Evolutionary conservation across 2,888 invertebrate genomes (phyloP), one percentile per base, ranked within the genome.

Genomic region (Drosophila vallismaia): DNA sequence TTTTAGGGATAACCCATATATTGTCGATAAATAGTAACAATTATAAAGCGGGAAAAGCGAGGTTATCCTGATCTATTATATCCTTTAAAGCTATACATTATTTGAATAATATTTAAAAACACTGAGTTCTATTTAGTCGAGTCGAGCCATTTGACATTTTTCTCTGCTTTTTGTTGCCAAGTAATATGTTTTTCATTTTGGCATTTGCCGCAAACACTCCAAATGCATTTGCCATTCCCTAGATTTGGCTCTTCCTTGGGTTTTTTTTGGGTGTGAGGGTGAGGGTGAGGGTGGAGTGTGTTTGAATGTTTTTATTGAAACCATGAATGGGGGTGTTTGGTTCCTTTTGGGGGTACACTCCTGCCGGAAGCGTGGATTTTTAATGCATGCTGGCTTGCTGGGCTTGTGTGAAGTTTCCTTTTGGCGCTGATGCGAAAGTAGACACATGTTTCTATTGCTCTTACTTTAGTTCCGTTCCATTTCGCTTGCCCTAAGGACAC

Each of bases 151-250:
- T 29, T 2, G 7, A 0, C 3, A 26, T 26, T 26, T 42, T 24
- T 31, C 3, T 31, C 42, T 9, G 19, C 46, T 55, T 69, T 64
- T 74, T 76, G 75, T 82, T 82, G 75, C 79, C 76, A 82, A 82
- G 84, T 86, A 86, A 73, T 73, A 66, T 83, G 84, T 86, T 83
- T 86, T 82, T 86, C 81, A 77, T 87, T 83, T 83, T 77, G 79
- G 85, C 75, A 85, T 71, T 64, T 82, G 85, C 87, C 87, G 70
- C 85, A 83, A 82, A 87, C 82, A 83, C 82, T 82, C 79, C 81
- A 87, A 83, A 87, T 84, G 87, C 85, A 87, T 86, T 83, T 83
- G 77, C 73, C 85, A 76, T 74, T 55, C 78, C 84, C 76, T 40
- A 64, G 58, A 59, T 62, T 40, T 54, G 8, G 14, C 66, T 46